Conservation (phyloP, 2,888 invertebrate species). For the Xylota segnis region DNA sequence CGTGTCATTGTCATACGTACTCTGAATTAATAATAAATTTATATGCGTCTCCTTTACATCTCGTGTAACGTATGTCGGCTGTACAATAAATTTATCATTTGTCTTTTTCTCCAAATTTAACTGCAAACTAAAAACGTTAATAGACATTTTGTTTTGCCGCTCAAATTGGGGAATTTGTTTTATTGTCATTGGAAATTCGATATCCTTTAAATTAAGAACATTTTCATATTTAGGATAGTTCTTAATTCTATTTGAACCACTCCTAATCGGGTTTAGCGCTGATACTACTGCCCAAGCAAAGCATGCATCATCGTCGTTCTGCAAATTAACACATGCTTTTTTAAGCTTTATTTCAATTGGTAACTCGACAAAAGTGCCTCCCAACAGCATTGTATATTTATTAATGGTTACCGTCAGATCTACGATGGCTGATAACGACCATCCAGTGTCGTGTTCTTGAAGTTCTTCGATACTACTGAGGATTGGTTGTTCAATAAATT, state of each 20-base stretch:
- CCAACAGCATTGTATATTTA: not conserved
- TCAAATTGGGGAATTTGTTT: conserved; percentile 1
- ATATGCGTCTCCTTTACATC: not conserved
- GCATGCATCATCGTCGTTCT: conserved; percentile 7
- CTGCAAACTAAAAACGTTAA: conserved; percentile 1
- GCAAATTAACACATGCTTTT: conserved; percentile 24
- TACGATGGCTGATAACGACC: conserved; percentile 15
- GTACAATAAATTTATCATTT: not conserved
- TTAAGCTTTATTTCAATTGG: not conserved
- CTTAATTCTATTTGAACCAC: not conserved
- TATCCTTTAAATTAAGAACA: not conserved
- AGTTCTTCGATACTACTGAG: not conserved
- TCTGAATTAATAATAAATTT: conserved; percentile 9
- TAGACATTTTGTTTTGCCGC: not conserved
- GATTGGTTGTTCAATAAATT: not conserved
- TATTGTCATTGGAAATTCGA: conserved; percentile 13
- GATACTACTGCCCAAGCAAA: conserved; percentile 11
- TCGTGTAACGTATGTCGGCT: not conserved
- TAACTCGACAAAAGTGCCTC: not conserved
- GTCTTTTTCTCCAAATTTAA: not conserved
- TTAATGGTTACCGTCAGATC: conserved; percentile 5
- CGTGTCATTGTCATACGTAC: not conserved
- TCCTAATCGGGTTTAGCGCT: not conserved
- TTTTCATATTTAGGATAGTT: not conserved
- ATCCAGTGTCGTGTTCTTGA: conserved; percentile 2